A percentile compares a stretch with the other conserved stretches of the same genome.
These are phyloP conservation scores for Daktulosphaira vitifoliae DNA, from an alignment of 1,140 invertebrate species.

Conservation along the genomic window DNA sequence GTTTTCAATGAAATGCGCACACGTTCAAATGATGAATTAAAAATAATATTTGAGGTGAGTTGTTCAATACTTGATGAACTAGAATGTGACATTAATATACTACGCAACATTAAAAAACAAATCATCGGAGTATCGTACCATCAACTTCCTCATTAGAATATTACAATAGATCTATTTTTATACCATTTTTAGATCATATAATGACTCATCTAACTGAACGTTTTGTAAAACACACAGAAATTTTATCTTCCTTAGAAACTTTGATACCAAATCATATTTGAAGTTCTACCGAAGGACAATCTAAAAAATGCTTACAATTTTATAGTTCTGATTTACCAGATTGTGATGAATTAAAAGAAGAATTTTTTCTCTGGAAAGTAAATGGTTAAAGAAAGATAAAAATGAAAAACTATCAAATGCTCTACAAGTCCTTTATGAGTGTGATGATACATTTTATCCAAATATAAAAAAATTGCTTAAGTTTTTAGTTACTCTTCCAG, in stretches of 20 bases:
- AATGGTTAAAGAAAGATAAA: background rate
- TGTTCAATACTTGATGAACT: background rate
- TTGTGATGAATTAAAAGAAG: background rate
- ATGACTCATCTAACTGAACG: background rate
- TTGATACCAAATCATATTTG: background rate
- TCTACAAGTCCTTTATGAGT: background rate
- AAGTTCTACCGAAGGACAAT: background rate
- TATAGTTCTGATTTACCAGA: background rate
- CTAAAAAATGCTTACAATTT: background rate
- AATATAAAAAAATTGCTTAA: background rate
- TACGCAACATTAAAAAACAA: background rate
- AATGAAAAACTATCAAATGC: background rate
- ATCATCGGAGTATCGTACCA: no score
- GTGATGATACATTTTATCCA: background rate
- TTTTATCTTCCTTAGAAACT: background rate
- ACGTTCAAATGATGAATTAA: constrained; percentile 4
- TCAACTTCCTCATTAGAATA: no score
- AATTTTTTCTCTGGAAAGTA: background rate
- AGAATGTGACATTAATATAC: constrained; percentile 2
- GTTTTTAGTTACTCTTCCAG: background rate
- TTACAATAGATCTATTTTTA: background rate
- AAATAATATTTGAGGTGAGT: constrained; percentile 3
- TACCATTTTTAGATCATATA: background rate
- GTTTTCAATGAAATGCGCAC: constrained; percentile 3
- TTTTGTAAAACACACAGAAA: no score